phyloP scores from a whole-genome alignment of 92 coral and sea anemone genomes.

The Epizoanthus rinbou region DNA sequence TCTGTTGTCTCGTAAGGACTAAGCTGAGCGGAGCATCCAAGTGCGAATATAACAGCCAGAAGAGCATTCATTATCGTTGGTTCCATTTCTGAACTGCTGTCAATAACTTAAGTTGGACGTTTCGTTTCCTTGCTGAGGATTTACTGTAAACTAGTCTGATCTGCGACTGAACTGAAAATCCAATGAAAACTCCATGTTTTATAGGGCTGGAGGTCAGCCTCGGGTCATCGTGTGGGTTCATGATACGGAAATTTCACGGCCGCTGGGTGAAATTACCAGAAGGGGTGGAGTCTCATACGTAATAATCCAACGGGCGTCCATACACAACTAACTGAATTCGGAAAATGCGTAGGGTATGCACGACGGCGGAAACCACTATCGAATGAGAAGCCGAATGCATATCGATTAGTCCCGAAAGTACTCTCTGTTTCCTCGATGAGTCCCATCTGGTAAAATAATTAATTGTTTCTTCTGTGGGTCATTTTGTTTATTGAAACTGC shows the following conservation, averaged over 20 bases:
- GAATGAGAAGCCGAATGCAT: neutral
- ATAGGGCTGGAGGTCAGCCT: slow-evolving; percentile 1
- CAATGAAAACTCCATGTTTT: neutral
- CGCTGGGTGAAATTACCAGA: slow-evolving; percentile 2
- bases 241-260: slow-evolving; percentile 3
- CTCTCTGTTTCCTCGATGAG: neutral
- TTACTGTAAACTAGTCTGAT: neutral
- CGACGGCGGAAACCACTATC: neutral
- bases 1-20: slow-evolving; percentile 8
- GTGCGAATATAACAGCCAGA: neutral
- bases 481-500: too few relatives aligned
- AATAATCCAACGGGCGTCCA: neutral
- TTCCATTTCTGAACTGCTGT: neutral
- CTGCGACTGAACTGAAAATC: slow-evolving; percentile 1
- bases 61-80: neutral
- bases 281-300: neutral
- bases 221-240: slow-evolving; percentile 3
- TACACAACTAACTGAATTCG: neutral
- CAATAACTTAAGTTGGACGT: neutral
- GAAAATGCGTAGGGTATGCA: slow-evolving; percentile 2
- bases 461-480: neutral
- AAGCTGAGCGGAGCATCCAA: slow-evolving; percentile 11
- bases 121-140: neutral
- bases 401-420: neutral
- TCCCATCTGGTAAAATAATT: too few relatives aligned